phyloP scores from a whole-genome alignment of 2,113 vertebrate genomes.

The Promerops cafer region DNA sequence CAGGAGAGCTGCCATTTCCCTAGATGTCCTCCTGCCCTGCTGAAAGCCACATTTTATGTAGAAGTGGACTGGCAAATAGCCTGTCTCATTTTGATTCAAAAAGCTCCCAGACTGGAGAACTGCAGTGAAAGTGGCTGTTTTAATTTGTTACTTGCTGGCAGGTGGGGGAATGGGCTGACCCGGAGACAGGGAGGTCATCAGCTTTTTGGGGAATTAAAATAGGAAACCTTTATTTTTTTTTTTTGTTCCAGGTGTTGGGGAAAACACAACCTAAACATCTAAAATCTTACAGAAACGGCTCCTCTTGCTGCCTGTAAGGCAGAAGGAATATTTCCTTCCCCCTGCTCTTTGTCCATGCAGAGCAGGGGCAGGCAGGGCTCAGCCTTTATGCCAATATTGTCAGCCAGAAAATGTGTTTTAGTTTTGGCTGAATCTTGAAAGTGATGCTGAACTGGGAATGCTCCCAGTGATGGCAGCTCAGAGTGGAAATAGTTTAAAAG shows the following conservation, averaged over 20 bases:
- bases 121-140: background rate
- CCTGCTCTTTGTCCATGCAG: background rate
- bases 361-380: background rate
- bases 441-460: background rate
- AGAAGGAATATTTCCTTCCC: background rate
- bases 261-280: background rate
- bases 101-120: background rate
- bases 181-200: background rate
- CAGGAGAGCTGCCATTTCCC: background rate
- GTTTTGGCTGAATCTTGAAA: background rate
- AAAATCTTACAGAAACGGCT: background rate
- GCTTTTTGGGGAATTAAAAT: background rate
- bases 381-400: background rate
- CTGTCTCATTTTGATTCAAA: background rate
- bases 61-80: background rate
- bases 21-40: background rate
- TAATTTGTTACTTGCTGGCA: background rate
- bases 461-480: background rate
- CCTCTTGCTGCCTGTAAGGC: background rate
- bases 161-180: background rate
- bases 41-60: background rate
- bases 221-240: background rate
- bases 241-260: background rate
- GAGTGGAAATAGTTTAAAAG: background rate
- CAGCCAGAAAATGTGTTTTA: background rate